Percentiles rank a stretch among this genome's conserved stretches.
Conservation (phyloP, 2,113 vertebrate genomes). For the Zingel zingel region DNA sequence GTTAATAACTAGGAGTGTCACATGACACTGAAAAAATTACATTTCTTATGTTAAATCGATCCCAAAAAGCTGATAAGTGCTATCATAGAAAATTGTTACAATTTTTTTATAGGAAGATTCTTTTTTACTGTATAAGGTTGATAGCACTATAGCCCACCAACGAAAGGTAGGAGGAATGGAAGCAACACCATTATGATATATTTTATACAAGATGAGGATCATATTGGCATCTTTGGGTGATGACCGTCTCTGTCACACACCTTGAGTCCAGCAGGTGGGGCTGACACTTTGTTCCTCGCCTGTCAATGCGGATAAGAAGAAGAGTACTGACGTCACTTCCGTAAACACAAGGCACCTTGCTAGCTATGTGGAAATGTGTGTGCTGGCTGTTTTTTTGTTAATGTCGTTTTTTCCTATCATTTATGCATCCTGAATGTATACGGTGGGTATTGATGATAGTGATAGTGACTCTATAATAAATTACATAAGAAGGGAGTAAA, state of each 20-base stretch:
- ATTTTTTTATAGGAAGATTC: not conserved
- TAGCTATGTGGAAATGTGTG: not conserved
- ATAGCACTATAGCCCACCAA: not conserved
- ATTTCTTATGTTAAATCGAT: not conserved
- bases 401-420: not conserved
- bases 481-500: not conserved
- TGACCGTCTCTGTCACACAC: not conserved
- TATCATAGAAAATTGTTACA: not conserved
- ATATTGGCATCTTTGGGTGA: not conserved
- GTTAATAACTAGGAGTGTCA: not conserved
- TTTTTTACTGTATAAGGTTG: not conserved
- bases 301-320: not conserved
- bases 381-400: not conserved
- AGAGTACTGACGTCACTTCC: conserved; percentile 48
- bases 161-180: not conserved
- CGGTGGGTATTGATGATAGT: conserved; percentile 22
- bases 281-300: not conserved
- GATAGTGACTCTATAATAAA: not conserved
- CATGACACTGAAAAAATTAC: not conserved
- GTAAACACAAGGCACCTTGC: conserved; percentile 48
- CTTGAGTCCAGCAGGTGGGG: conserved; percentile 28
- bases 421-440: not conserved
- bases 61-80: not conserved
- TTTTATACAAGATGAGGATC: not conserved
- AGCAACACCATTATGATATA: no score